These are phyloP conservation scores for Fragum whitleyi DNA, from an alignment of 2,888 invertebrate species.

Conservation along the genomic window DNA sequence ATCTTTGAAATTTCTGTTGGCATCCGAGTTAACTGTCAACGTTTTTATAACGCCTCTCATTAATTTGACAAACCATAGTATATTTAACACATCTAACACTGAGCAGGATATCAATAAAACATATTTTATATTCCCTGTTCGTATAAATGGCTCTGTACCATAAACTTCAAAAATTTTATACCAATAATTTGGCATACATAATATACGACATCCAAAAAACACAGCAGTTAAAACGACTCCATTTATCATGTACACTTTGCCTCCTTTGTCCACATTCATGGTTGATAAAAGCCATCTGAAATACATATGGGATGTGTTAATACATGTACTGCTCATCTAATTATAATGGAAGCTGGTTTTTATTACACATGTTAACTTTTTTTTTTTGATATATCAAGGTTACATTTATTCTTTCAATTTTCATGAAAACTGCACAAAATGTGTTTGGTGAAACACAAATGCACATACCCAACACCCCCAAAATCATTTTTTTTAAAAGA, in stretches of 20 bases:
- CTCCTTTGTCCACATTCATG: constrained; percentile 75
- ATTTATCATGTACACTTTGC: constrained; percentile 77
- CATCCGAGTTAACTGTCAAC: constrained; percentile 27
- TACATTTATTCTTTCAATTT: too few species aligned
- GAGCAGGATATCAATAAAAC: constrained; percentile 80
- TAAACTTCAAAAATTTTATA: constrained; percentile 79
- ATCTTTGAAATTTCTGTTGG: constrained; percentile 13
- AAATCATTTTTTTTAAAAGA: too few species aligned
- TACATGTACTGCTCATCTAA: not conserved
- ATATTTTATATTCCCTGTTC: constrained; percentile 78
- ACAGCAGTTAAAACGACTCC: constrained; percentile 81
- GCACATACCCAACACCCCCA: too few species aligned
- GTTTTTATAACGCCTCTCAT: constrained; percentile 76
- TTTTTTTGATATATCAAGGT: too few species aligned
- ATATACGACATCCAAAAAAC: constrained; percentile 81
- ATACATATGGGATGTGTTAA: constrained; percentile 20
- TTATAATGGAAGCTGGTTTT: too few species aligned
- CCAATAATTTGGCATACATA: constrained; percentile 82
- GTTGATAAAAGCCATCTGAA: constrained; percentile 82
- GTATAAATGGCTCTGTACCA: constrained; percentile 74
- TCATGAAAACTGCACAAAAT: too few species aligned
- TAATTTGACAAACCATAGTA: constrained; percentile 83
- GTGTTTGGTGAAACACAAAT: too few species aligned
- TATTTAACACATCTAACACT: constrained; percentile 81
- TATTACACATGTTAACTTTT: too few species aligned